Evolutionary conservation across 2,113 vertebrate species (phyloP), one percentile per base, ranked within the genome.

Genomic region (Pedionomus torquatus): DNA sequence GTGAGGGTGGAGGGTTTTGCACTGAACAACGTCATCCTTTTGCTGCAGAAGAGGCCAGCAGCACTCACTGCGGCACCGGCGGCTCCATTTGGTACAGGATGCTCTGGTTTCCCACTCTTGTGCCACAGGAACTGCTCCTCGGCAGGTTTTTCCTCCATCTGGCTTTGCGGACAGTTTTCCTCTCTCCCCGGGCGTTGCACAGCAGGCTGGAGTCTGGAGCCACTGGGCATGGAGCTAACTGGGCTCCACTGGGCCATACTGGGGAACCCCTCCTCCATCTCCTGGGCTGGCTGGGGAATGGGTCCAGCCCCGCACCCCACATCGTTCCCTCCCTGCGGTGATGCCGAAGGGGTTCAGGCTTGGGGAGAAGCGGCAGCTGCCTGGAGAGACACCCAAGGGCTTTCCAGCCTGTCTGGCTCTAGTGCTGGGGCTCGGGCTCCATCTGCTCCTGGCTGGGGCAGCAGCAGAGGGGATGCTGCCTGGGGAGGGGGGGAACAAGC

Each of bases 401-500:
- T 63, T 39, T 63, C 18, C 17, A 60, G 72, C 64, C 76, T 9
- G 11, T 28, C 80, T 64, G 74, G 43, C 85, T 76, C 12, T 52
- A 41, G 77, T 2, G 1, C 46, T 63, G 64, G 63, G 84, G 44
- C 82, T 80, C 26, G 8, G 30, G 25, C 54, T 92, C 95, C 97
- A 72, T 93, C 96, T 92, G 95, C 75, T 96, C 91, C 87, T 76
- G 19, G 48, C 37, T 57, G 77, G 37, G 83, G 41, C 87, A 63
- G 88, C 39, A 68, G 41, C 57, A 54, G 63, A 28, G 54, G 30
- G 49, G 64, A 54, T 37, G 51, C 58, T 19, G 33, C 54, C 7
- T 20, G 39, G 31, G 60, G 41, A 49, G 39, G 2, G 30, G 43
- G n/a, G 7, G 25, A 57, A 37, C 26, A 49, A 54, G 43, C 20